Conservation (phyloP, 2,797 vertebrate species). For the Sebastes elongatus region DNA sequence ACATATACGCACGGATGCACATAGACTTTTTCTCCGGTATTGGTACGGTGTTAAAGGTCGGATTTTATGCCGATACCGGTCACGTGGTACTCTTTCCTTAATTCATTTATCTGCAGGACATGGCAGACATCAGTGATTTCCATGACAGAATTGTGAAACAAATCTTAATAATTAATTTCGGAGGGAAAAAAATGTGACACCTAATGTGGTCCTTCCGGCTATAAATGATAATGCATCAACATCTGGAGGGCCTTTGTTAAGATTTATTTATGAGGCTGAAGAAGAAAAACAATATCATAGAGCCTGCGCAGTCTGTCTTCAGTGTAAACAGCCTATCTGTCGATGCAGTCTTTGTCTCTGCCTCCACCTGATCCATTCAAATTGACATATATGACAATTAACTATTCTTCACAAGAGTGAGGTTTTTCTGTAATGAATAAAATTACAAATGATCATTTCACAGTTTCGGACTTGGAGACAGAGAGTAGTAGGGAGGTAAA, state of each 20-base stretch:
- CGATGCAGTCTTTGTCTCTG: neutral
- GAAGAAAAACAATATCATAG: neutral
- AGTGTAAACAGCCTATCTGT: constrained; percentile 11
- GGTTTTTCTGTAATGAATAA: neutral
- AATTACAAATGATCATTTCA: neutral
- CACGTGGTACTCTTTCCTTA: neutral
- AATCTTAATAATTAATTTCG: neutral
- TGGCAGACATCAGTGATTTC: neutral
- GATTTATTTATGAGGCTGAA: neutral
- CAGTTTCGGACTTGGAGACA: neutral
- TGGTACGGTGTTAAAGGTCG: neutral
- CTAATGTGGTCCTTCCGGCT: neutral
- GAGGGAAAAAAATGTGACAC: neutral
- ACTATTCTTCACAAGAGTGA: neutral
- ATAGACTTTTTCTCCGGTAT: neutral
- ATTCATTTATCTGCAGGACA: constrained; percentile 9
- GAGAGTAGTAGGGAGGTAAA: neutral
- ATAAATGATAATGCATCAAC: constrained; percentile 5
- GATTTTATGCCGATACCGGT: neutral
- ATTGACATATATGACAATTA: neutral
- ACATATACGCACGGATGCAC: neutral
- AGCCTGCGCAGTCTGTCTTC: constrained; percentile 13
- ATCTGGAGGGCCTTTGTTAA: neutral
- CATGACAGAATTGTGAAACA: neutral
- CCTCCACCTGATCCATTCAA: constrained; percentile 2